A percentile compares a stretch with the other conserved stretches of the same genome.
Conservation (phyloP, 2,888 invertebrate genomes). For the Lochmaea crataegi region DNA sequence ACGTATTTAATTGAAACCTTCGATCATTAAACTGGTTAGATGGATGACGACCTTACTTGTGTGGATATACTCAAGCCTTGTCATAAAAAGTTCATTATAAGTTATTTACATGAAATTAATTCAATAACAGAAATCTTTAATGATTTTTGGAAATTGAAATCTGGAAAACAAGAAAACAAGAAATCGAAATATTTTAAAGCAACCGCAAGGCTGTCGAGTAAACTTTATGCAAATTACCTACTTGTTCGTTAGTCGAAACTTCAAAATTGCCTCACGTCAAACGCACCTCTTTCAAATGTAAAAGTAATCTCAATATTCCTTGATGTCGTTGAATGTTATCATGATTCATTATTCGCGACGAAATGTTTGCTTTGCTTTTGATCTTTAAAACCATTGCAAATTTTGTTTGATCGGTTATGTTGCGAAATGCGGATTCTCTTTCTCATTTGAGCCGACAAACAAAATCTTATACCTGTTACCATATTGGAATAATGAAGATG, state of each 20-base stretch:
- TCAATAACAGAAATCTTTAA: neutral
- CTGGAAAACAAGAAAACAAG: neutral
- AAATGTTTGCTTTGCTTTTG: neutral
- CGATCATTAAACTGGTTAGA: no score
- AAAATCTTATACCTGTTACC: neutral
- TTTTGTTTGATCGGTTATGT: neutral
- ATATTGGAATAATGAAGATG: no score
- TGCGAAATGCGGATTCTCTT: neutral
- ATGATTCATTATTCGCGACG: neutral
- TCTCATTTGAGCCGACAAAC: neutral
- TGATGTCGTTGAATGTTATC: conserved; percentile 3
- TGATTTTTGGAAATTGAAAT: neutral
- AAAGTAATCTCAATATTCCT: conserved; percentile 1
- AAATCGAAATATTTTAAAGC: neutral
- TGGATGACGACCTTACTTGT: no score
- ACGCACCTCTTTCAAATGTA: neutral
- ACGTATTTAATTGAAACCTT: no score
- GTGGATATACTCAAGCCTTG: no score
- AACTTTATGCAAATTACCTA: conserved; percentile 1
- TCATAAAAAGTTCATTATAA: no score
- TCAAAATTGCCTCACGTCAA: conserved; percentile 1
- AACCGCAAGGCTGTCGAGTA: neutral
- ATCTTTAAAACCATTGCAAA: neutral
- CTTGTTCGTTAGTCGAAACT: conserved; percentile 2
- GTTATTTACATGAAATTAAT: no score